Evolutionary conservation across 1,140 invertebrate species (phyloP), one percentile per base, ranked within the genome.

Genomic region (Brachionus plicatilis): DNA sequence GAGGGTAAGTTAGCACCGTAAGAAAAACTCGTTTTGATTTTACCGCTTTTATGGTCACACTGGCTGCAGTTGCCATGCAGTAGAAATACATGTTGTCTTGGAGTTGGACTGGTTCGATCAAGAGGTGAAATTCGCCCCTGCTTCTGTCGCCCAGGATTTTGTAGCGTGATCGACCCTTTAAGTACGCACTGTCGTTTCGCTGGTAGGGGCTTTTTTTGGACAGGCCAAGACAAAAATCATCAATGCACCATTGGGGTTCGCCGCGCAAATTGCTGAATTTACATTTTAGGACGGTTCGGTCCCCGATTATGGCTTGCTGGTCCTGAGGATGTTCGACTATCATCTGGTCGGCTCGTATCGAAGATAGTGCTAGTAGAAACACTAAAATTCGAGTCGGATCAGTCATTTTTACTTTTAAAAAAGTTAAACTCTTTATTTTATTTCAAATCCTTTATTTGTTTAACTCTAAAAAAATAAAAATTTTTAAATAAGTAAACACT

Each of bases 221-320:
- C 9, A 80, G 6, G 3, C 79, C 79, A 1, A 82, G 33, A 65
- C 79, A 82, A 82, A 82, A 82, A 37, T 82, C 79, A 27, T 82
- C 79, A 27, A 82, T 82, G 41, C 79, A 82, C 79, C 79, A 82
- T 60, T 82, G 79, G 6, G 79, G 79, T 47, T 82, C 79, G 12
- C 79, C 79, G 9, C 6, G 53, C 14, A 82, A 37, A 82, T 82
- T 65, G 29, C 60, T 68, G 11, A 82, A n/a, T 37, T 41, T 60
- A 20, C 79, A 82, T 43, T 82, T 60, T 33, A 82, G 43, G 33
- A 82, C 20, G n/a, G 53, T 37, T 65, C 33, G 33, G 41, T 82
- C 79, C 8, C 79, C 79, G 37, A 82, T 82, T 24, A 43, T 43
- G 17, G 53, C 79, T 43, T 65, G 37, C 33, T 82, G 79, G 24